Evolutionary conservation across 2,113 vertebrate genomes (phyloP).

Genomic region (Arizona elegans): DNA sequence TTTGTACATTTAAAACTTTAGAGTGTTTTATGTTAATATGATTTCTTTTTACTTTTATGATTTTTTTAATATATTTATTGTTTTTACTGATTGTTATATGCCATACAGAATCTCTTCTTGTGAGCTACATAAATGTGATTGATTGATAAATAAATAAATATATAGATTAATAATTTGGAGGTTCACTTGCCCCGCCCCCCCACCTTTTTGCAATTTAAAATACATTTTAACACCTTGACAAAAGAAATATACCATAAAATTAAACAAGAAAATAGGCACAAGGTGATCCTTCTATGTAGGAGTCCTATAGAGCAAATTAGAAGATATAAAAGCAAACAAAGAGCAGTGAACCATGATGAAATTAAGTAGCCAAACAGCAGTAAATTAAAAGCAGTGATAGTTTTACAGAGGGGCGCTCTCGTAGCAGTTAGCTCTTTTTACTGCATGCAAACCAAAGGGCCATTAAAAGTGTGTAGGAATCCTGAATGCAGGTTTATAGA

Average conservation of each 20-base stretch:
- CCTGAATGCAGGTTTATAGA: background rate
- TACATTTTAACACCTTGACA: background rate
- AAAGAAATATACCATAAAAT: slow-evolving; percentile 4
- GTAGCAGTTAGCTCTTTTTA: slow-evolving; percentile 8
- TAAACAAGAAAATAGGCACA: background rate
- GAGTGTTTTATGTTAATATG: background rate
- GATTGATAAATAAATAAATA: background rate
- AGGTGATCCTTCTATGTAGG: background rate
- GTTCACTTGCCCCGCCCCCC: background rate
- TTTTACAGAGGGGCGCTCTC: background rate
- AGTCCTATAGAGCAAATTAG: background rate
- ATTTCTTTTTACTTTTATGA: background rate
- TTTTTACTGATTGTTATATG: background rate
- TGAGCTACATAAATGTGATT: background rate
- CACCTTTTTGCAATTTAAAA: background rate
- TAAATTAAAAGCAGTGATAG: slow-evolving; percentile 5
- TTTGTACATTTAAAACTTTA: background rate
- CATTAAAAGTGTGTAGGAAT: background rate
- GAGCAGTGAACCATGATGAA: background rate
- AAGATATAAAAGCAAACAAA: slow-evolving; percentile 12
- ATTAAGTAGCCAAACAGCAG: slow-evolving; percentile 9
- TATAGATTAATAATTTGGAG: background rate
- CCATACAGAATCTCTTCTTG: background rate
- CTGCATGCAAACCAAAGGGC: background rate
- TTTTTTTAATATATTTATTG: background rate